phyloP scores from a whole-genome alignment of 2,888 invertebrate genomes.

The Amorpha juglandis region DNA sequence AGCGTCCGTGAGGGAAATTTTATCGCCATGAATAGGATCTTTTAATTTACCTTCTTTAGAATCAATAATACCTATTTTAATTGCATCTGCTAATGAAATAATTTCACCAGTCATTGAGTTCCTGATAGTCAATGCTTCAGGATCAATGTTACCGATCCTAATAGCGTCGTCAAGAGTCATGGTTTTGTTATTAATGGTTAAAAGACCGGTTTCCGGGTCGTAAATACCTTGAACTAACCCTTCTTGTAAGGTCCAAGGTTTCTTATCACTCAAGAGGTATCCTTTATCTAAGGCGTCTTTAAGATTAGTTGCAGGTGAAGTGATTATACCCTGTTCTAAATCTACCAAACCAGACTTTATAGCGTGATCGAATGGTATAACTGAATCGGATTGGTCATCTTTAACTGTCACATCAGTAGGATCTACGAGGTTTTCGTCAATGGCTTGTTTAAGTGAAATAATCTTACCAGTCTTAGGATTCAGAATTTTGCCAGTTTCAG shows the following conservation, averaged over 20 bases:
- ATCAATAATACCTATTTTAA: slow-evolving; percentile 90
- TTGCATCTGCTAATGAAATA: slow-evolving; percentile 91
- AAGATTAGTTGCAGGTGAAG: slow-evolving; percentile 88
- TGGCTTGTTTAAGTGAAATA: slow-evolving; percentile 90
- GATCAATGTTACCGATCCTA: slow-evolving; percentile 89
- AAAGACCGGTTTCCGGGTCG: slow-evolving; percentile 88
- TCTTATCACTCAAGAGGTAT: slow-evolving; percentile 90
- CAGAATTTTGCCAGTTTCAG: slow-evolving; percentile 89
- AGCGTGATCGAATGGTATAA: slow-evolving; percentile 88
- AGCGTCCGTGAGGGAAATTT: slow-evolving; percentile 92
- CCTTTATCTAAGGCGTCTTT: slow-evolving; percentile 93
- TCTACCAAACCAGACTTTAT: slow-evolving; percentile 88
- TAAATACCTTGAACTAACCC: slow-evolving; percentile 92
- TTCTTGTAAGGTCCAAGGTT: slow-evolving; percentile 93
- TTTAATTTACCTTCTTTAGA: slow-evolving; percentile 90
- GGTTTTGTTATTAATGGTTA: slow-evolving; percentile 87
- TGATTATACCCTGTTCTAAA: slow-evolving; percentile 87
- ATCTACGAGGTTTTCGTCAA: slow-evolving; percentile 89
- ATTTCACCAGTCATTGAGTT: slow-evolving; percentile 92
- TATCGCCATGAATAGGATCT: slow-evolving; percentile 89
- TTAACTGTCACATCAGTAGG: slow-evolving; percentile 88
- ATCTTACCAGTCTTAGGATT: slow-evolving; percentile 90
- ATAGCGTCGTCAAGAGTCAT: slow-evolving; percentile 91
- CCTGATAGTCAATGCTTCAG: slow-evolving; percentile 90
- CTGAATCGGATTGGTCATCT: slow-evolving; percentile 87